Evolutionary conservation across 2,797 vertebrate species (phyloP).

Genomic region (Lagocephalus sceleratus): DNA sequence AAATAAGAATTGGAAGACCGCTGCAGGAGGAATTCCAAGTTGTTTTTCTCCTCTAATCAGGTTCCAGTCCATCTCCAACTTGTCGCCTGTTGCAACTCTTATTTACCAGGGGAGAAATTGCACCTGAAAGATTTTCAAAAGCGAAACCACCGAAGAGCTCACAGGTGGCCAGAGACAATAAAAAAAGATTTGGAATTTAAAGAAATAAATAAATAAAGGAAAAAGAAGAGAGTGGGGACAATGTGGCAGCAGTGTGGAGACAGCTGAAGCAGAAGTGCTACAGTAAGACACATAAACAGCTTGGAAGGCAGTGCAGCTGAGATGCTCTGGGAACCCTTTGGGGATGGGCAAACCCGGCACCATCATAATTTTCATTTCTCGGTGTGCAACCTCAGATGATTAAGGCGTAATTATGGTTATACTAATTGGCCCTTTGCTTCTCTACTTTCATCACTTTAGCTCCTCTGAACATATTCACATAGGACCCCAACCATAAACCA

Average conservation of each 20-base stretch:
- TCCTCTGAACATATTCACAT: conserved; percentile 28
- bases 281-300: conserved; percentile 55
- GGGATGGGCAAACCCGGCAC: conserved; percentile 55
- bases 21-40: conserved; percentile 24
- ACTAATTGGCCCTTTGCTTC: conserved; percentile 69
- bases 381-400: conserved; percentile 70
- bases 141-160: conserved; percentile 33
- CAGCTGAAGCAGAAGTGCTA: conserved; percentile 32
- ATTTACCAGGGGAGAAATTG: conserved; percentile 55
- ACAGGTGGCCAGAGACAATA: conserved; percentile 43
- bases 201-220: conserved; percentile 37
- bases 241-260: conserved; percentile 4
- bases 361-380: conserved; percentile 73
- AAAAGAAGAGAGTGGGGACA: neutral
- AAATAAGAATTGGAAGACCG: conserved; percentile 20
- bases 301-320: conserved; percentile 55
- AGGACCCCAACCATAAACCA: conserved; percentile 9
- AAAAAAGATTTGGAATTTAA: conserved; percentile 6
- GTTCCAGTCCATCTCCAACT: conserved; percentile 35
- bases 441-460: conserved; percentile 42
- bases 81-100: conserved; percentile 53
- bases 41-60: conserved; percentile 20
- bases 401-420: conserved; percentile 65
- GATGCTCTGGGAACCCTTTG: conserved; percentile 51
- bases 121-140: conserved; percentile 50